Percentiles rank a stretch among this genome's conserved stretches.
Evolutionary conservation across 2,113 vertebrate species (phyloP).

Genomic region (Misgurnus anguillicaudatus): DNA sequence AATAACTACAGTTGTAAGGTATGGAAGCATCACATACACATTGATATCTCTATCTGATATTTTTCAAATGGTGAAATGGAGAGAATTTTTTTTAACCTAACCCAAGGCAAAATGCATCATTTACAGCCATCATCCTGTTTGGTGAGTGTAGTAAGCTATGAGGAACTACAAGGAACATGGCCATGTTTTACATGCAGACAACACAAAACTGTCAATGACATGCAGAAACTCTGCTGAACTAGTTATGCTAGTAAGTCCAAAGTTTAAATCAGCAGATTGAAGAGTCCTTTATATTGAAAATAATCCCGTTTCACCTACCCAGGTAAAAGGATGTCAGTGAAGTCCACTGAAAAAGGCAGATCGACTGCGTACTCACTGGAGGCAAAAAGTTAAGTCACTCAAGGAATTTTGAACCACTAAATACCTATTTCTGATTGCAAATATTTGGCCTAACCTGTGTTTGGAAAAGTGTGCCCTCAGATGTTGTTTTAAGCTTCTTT

Average conservation of each 20-base stretch:
- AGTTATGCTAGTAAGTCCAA: neutral
- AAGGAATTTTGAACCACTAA: neutral
- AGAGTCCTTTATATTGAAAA: neutral
- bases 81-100: too few species aligned
- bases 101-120: too few species aligned
- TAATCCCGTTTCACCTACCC: constrained; percentile 57
- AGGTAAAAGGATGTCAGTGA: constrained; percentile 62
- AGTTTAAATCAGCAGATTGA: neutral
- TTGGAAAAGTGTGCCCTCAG: constrained; percentile 17
- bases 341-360: constrained; percentile 65
- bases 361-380: constrained; percentile 34
- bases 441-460: constrained; percentile 33
- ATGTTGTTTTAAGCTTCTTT: constrained; percentile 16
- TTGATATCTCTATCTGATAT: too few species aligned
- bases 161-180: too few species aligned
- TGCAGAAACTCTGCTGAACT: neutral
- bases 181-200: neutral
- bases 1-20: too few species aligned
- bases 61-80: too few species aligned
- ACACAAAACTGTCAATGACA: neutral
- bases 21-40: too few species aligned
- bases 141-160: too few species aligned
- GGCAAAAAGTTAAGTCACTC: constrained; percentile 24
- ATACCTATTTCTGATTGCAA: neutral
- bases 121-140: too few species aligned